phyloP scores from a whole-genome alignment of 2,888 invertebrate species.

The Ypsolopha sequella region DNA sequence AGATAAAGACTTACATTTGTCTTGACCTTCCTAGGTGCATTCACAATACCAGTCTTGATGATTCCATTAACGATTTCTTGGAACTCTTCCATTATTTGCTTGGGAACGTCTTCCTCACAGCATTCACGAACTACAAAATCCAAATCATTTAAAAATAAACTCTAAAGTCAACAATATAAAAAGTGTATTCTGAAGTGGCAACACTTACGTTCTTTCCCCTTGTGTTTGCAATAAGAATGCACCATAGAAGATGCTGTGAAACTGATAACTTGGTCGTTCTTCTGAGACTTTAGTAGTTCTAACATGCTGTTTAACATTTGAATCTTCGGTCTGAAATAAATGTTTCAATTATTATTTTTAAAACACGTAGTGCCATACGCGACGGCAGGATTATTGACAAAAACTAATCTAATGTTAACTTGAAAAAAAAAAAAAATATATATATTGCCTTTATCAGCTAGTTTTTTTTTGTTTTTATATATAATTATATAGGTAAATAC shows the following conservation, averaged over 20 bases:
- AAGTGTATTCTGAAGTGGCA: not conserved
- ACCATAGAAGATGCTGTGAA: conserved; percentile 64
- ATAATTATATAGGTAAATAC: too few relatives aligned
- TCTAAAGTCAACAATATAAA: not conserved
- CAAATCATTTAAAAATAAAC: not conserved
- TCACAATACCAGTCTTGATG: conserved; percentile 30
- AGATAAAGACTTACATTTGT: conserved; percentile 32
- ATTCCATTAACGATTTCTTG: conserved; percentile 38
- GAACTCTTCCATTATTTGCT: conserved; percentile 42
- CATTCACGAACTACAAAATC: conserved; percentile 47
- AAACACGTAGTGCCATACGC: too few relatives aligned
- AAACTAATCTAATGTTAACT: too few relatives aligned
- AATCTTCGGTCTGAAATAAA: conserved; percentile 46
- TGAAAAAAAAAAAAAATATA: too few relatives aligned
- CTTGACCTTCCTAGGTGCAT: conserved; percentile 34
- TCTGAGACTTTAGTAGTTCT: conserved; percentile 41
- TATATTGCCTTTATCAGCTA: too few relatives aligned
- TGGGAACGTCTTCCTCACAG: conserved; percentile 49
- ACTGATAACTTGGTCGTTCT: conserved; percentile 52
- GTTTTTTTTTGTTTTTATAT: too few relatives aligned
- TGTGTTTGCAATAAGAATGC: conserved; percentile 60
- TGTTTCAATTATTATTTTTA: too few relatives aligned
- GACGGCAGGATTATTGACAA: too few relatives aligned
- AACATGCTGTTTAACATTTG: conserved; percentile 59
- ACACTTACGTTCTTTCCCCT: conserved; percentile 49